Conservation (phyloP, 2,888 invertebrate genomes). For the Troides oblongomaculatus region DNA sequence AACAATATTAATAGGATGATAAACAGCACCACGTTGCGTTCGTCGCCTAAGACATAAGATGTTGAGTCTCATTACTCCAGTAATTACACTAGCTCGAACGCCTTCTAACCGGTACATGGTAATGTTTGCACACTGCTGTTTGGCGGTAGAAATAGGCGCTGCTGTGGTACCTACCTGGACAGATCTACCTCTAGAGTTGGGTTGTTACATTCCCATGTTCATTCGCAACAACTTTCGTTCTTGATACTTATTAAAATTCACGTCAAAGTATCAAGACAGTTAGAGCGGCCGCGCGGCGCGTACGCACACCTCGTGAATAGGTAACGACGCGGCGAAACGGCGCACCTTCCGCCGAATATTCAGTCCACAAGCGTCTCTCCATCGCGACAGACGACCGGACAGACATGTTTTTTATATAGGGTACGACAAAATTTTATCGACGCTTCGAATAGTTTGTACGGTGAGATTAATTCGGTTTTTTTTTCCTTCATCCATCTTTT, state of each 20-base stretch:
- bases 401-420: conserved; percentile 47
- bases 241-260: conserved; percentile 68
- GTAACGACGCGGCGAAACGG: conserved; percentile 54
- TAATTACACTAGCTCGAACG: no score
- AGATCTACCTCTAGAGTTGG: no score
- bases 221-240: conserved; percentile 60
- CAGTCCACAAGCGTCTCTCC: conserved; percentile 75
- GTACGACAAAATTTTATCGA: conserved; percentile 42
- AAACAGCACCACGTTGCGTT: no score
- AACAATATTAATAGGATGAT: no score
- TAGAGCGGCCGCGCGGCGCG: conserved; percentile 60
- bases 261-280: conserved; percentile 69
- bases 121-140: no score
- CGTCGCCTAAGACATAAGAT: no score
- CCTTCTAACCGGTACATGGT: no score
- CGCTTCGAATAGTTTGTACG: conserved; percentile 43
- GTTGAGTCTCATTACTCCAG: no score
- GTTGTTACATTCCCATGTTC: no score
- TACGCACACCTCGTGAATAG: conserved; percentile 65
- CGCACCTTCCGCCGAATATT: conserved; percentile 57
- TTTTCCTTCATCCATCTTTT: conserved; percentile 21
- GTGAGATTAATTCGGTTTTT: conserved; percentile 36
- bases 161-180: no score
- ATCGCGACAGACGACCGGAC: conserved; percentile 68
- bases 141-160: no score